Evolutionary conservation across 1,140 invertebrate genomes (phyloP), one percentile per base, ranked within the genome.

Genomic region (Maconellicoccus hirsutus): DNA sequence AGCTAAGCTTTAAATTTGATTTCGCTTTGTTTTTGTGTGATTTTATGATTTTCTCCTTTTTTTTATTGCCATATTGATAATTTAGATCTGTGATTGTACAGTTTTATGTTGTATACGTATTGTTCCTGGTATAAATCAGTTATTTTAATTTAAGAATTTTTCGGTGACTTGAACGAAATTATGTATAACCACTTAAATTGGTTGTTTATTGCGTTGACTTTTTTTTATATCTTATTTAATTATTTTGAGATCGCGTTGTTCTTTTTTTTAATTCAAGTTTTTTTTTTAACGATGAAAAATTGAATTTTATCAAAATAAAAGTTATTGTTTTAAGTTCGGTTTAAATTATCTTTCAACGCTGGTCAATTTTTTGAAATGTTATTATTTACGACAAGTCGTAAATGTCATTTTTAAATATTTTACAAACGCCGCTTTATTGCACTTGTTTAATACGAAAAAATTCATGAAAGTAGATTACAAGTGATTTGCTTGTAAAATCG

Each of bases 81-180:
- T 66, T 66, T 23, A 66, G 61, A 25, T 25, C 25, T 26, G 61
- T 66, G 61, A 66, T 66, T 66, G 61, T 66, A 66, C 16, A 66
- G 61, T 66, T 66, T 66, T 66, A 26, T 66, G 61, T 66, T 66
- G 61, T 66, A 66, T 66, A 26, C 61, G 61, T 66, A 25, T 66
- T 66, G 61, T 66, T 66, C 61, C 61, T 66, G 42, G n/a, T 52
- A 16, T 19, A 52, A 52, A 52, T 52, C 42, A 52, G 42, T 52
- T 52, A 52, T 16, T 52, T 52, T 52, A 16, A 52, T 52, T 14
- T 52, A 52, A 52, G 42, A 52, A 52, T 52, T 52, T n/a, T 3
- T 52, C 42, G 16, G 42, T 3, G 42, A 52, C n/a, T 38, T 38
- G 42, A 52, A 52, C 42, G 42, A 52, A 52, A 52, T 52, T 52